Conservation (phyloP, 2,888 invertebrate genomes). For the Lordiphosa fenestrarum region DNA sequence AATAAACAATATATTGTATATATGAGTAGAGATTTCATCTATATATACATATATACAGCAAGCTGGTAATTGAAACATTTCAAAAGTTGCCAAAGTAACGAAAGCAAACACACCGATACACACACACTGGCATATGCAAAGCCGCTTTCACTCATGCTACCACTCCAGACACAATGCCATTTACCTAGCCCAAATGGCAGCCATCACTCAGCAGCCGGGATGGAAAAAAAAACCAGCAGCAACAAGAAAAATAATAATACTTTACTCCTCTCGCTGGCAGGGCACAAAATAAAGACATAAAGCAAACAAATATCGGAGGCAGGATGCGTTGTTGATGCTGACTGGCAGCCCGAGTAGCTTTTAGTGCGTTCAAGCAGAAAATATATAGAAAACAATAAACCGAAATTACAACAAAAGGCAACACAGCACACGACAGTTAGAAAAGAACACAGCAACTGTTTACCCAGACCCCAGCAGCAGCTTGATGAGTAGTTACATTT, state of each 20-base stretch:
- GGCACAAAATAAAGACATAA: conserved; percentile 69
- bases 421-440: conserved; percentile 11
- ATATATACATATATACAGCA: conserved; percentile 1
- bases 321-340: conserved; percentile 47
- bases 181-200: conserved; percentile 43
- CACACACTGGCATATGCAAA: conserved; percentile 31
- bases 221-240: conserved; percentile 11
- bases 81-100: conserved; percentile 36
- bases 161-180: conserved; percentile 37
- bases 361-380: conserved; percentile 74
- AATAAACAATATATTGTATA: conserved; percentile 9
- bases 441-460: conserved; percentile 53
- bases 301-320: conserved; percentile 62
- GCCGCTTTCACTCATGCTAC: conserved; percentile 37
- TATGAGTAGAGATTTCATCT: neutral
- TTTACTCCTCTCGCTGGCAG: conserved; percentile 29
- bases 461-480: conserved; percentile 53
- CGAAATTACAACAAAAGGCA: conserved; percentile 59
- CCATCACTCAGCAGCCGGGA: conserved; percentile 51
- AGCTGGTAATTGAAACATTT: conserved; percentile 60
- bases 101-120: conserved; percentile 33
- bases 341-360: conserved; percentile 68
- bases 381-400: conserved; percentile 74
- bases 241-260: conserved; percentile 48
- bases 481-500: conserved; percentile 23